A percentile compares a stretch with the other conserved stretches of the same genome.
These are phyloP conservation scores for Enteromius mattozi DNA, from an alignment of 2,797 vertebrate genomes.

Conservation along the genomic window DNA sequence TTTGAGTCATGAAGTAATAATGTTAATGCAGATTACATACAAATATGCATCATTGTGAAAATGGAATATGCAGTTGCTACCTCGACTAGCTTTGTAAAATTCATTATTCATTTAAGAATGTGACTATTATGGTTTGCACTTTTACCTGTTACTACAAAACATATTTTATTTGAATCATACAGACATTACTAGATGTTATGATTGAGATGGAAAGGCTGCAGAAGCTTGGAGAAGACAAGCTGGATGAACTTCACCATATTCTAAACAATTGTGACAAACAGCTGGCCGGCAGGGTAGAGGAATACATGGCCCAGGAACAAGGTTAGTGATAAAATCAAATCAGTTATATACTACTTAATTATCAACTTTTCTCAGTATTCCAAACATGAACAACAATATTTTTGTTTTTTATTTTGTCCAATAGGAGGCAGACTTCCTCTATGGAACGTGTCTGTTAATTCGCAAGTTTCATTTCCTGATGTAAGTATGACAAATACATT, in stretches of 20 bases:
- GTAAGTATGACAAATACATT: neutral
- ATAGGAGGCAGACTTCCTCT: constrained; percentile 17
- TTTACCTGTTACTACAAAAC: neutral
- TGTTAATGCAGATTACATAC: neutral
- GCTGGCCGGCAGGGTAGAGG: constrained; percentile 59
- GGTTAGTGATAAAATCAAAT: neutral
- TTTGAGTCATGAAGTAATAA: neutral
- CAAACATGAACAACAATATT: neutral
- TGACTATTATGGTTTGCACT: neutral
- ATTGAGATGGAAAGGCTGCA: constrained; percentile 76
- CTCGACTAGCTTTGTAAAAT: neutral
- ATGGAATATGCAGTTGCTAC: neutral
- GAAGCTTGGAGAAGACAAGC: constrained; percentile 61
- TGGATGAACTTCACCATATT: constrained; percentile 46
- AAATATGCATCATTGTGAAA: neutral
- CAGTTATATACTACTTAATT: neutral
- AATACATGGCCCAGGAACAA: neutral
- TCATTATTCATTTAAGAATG: neutral
- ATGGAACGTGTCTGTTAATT: neutral
- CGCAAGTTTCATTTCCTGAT: neutral
- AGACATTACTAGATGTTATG: constrained; percentile 76
- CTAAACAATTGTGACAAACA: constrained; percentile 56
- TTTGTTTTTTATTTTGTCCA: neutral
- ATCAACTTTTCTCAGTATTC: neutral
- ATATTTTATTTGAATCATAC: constrained; percentile 42